Conservation (phyloP, 2,888 invertebrate species). For the Chromoteleia sp. region DNA sequence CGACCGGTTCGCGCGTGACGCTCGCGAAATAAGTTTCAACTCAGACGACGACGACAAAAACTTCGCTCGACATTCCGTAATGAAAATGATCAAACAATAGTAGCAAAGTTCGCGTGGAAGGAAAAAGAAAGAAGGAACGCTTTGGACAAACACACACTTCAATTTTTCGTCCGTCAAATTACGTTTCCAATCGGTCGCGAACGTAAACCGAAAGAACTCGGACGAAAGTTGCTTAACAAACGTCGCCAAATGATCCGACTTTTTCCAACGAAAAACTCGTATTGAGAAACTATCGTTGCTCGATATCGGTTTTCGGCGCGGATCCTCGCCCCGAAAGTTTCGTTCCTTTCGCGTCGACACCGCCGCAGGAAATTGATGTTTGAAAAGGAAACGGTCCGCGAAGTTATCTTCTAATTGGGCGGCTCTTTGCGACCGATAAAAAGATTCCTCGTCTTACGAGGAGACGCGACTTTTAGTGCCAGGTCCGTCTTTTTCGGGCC, state of each 20-base stretch:
- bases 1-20: neutral
- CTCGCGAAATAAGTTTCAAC: slow-evolving; percentile 5
- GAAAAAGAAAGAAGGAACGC: neutral
- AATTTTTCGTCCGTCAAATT: slow-evolving; percentile 53
- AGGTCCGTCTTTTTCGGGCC: slow-evolving; percentile 10
- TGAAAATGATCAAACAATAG: slow-evolving; percentile 25
- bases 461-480: slow-evolving; percentile 24
- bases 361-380: slow-evolving; percentile 68
- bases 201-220: slow-evolving; percentile 28
- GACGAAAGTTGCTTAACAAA: slow-evolving; percentile 55
- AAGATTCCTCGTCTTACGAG: slow-evolving; percentile 45
- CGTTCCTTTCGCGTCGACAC: slow-evolving; percentile 50
- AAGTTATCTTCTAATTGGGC: slow-evolving; percentile 69
- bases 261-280: slow-evolving; percentile 39
- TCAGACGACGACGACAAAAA: slow-evolving; percentile 8
- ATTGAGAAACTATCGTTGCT: slow-evolving; percentile 41
- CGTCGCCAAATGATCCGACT: slow-evolving; percentile 61
- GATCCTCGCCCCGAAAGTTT: slow-evolving; percentile 40
- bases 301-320: slow-evolving; percentile 52
- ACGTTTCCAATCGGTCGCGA: slow-evolving; percentile 33
- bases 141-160: slow-evolving; percentile 16
- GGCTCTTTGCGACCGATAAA: slow-evolving; percentile 56
- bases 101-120: neutral
- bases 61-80: neutral
- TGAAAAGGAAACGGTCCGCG: slow-evolving; percentile 53